Base-by-base conservation (phyloP, 2,888 invertebrate species). In the Ophioninae sp. region DNA sequence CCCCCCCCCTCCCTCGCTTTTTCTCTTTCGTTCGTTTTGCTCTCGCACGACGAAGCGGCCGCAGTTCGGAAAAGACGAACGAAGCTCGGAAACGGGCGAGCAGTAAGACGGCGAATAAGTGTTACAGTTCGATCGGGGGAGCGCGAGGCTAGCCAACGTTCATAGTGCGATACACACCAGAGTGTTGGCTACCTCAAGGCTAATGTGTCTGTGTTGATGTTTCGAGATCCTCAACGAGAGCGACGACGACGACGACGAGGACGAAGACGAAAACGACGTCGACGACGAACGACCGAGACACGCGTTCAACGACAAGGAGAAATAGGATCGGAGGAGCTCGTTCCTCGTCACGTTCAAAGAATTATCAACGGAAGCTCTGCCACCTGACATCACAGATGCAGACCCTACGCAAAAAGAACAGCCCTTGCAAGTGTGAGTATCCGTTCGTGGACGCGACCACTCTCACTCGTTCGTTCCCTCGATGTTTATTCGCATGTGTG, bases 361-460 rank as follows among this genome's bases (percentile, higher is more conserved):
- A 30, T 72, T 75, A 72, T 22, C 73, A 51, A 37, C 59, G 68
- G 59, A 69, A 82, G 68, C 79, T 81, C 64, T 41, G 73, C 58
- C 82, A 82, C 64, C 68, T 84, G 72, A 82, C 84, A 76, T 79
- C 88, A 87, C 91, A 90, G 87, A 97, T 98, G 97, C 97, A 98
- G 96, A 97, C 97, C 92, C 95, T 98, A 94, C 95, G 98, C 93
- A 97, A 97, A 95, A 97, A 97, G 95, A 97, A 97, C 93, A 97
- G 97, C 94, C 97, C 97, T 93, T 96, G 97, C 94, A 97, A 98
- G 95, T 97, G 97, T 97, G 95, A 97, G 97, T 97, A 93, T 84
- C 10, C 67, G 64, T 23, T 20, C 20, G 64, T 65, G 13, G 17
- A 6, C 13, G 13, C 51, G 51, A 44, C 44, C 44, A 44, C 44